Evolutionary conservation across 2,797 vertebrate genomes (phyloP), one percentile per base, ranked within the genome.

Genomic region (Argentina silus): DNA sequence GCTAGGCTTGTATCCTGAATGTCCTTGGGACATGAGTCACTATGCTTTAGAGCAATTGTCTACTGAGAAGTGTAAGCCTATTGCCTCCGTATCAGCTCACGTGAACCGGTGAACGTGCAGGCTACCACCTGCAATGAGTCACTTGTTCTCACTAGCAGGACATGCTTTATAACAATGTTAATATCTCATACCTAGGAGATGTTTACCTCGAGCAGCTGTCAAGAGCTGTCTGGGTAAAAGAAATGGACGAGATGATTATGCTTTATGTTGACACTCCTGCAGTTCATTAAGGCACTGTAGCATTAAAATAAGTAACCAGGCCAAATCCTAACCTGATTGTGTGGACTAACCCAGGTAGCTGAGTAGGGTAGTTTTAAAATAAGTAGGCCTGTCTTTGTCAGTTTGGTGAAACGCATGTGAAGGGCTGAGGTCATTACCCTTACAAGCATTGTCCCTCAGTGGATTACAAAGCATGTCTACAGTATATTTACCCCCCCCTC

Each of bases 391-490:
- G 15, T 55, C 15, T 55, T 12, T 53, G 50, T 63, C 61, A 44
- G 62, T 48, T 66, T 21, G 19, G 60, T 60, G 19, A 50, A 3
- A 48, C 3, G 64, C 19, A 23, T 17, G 36, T 63, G 14, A 10
- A 43, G 36, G 42, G 42, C 36, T 14, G 15, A 43, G 63, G 44
- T 14, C 45, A 48, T 66, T 48, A 12, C 45, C 47, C 21, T 15
- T 27, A 51, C 7, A 23, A 14, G 21, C 23, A 44, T 63, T 0
- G n/a, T 17, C 42, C 42, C 7, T 36, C 12, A 9, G 14, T 51
- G 64, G 47, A 21, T 3, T 57, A 7, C 69, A n/a, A 14, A 87
- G 81, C 81, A 86, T 86, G 78, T 17, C n/a, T 0, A 69, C 19
- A 23, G 9, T 36, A 44, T n/a, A 36, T 85, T 74, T 45, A 66